Evolutionary conservation across 2,888 invertebrate species (phyloP), one percentile per base, ranked within the genome.

Genomic region (Nomada fucata): DNA sequence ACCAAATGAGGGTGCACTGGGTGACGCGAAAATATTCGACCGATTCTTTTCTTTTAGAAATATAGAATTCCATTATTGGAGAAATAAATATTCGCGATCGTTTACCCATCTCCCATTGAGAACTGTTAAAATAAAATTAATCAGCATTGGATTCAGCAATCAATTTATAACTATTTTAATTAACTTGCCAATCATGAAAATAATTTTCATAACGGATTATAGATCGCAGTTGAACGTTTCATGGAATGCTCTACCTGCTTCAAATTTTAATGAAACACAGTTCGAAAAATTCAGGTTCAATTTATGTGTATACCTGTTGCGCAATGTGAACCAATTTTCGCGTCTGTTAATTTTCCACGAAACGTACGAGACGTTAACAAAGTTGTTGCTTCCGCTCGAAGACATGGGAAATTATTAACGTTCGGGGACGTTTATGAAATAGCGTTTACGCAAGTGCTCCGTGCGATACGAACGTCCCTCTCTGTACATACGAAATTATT

Each of bases 401-500:
- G 18, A n/a, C 53, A 53, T 10, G 53, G 5, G 47, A 64, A 68
- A 68, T n/a, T 20, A 20, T 23, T 11, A 4, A n/a, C 10, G 10
- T 20, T 15, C 18, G 4, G 1, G 26, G 18, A 18, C 11, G 5
- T 15, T 42, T 18, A 11, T 9, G 18, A 52, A 29, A 52, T 13
- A 11, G n/a, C 29, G 29, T 65, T 42, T 15, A 29, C 15, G 20
- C 44, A 15, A 44, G 2, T 26, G 23, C 23, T n/a, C 44, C 18
- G 15, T 2, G n/a, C 29, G 53, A 23, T 23, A 53, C 0, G 18
- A 20, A 55, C 26, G 26, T 7, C 50, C n/a, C 9, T 4, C 52
- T 60, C 4, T 63, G 53, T 44, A 11, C 36, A 50, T 47, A 23
- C 13, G n/a, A 74, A 67, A 59, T 29, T 65, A 44, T 65, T 44